Conservation (phyloP, 2,888 invertebrate species). For the Anarsia innoxiella region DNA sequence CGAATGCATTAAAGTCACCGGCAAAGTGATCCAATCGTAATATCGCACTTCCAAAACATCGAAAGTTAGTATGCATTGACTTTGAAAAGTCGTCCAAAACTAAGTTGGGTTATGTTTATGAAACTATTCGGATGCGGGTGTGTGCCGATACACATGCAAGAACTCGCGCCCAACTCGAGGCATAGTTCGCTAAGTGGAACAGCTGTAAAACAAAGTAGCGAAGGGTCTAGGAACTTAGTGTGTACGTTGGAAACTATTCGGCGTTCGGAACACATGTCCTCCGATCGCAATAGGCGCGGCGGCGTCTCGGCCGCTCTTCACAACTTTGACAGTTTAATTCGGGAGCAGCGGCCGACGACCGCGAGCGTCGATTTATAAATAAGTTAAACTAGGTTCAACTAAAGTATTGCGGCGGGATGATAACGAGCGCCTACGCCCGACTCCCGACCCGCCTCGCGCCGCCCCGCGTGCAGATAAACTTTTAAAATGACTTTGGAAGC, state of each 20-base stretch:
- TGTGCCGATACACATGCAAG: slow-evolving; percentile 73
- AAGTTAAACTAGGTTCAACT: slow-evolving; percentile 71
- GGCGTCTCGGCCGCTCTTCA: slow-evolving; percentile 20
- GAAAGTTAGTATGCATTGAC: slow-evolving; percentile 76
- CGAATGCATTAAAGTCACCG: slow-evolving; percentile 72
- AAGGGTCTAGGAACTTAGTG: slow-evolving; percentile 74
- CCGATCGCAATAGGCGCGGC: slow-evolving; percentile 26
- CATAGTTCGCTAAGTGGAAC: slow-evolving; percentile 75
- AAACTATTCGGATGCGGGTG: slow-evolving; percentile 73
- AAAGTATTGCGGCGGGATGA: slow-evolving; percentile 66
- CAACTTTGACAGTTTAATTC: slow-evolving; percentile 65
- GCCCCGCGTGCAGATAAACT: slow-evolving; percentile 74
- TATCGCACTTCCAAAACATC: slow-evolving; percentile 71
- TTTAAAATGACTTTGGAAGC: slow-evolving; percentile 78
- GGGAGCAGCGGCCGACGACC: slow-evolving; percentile 48
- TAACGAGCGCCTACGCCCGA: slow-evolving; percentile 60
- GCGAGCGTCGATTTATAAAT: slow-evolving; percentile 66
- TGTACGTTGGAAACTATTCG: slow-evolving; percentile 62
- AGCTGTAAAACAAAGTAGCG: slow-evolving; percentile 75
- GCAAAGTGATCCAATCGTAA: slow-evolving; percentile 73
- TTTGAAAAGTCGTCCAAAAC: slow-evolving; percentile 76
- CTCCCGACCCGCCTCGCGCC: slow-evolving; percentile 34
- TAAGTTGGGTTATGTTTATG: slow-evolving; percentile 76
- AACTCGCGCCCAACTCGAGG: slow-evolving; percentile 72
- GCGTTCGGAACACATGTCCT: slow-evolving; percentile 50